These are phyloP conservation scores for Agrotis ipsilon DNA, from an alignment of 2,888 invertebrate genomes.

Conservation along the genomic window DNA sequence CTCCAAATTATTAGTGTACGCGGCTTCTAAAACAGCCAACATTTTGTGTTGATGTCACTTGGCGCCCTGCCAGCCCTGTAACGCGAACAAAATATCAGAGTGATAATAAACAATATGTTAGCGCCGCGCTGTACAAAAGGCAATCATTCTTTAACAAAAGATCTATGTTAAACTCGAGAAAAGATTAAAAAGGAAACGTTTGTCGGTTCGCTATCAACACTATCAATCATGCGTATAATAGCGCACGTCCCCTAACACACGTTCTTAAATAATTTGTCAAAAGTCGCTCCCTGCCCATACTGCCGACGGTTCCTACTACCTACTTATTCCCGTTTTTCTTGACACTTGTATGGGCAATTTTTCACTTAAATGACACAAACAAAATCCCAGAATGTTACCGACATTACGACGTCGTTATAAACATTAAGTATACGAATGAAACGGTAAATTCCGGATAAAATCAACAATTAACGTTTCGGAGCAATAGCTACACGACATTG, in stretches of 20 bases:
- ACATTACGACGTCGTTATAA: constrained; percentile 17
- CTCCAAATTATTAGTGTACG: constrained; percentile 47
- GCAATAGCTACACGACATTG: constrained; percentile 67
- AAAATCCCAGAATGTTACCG: constrained; percentile 46
- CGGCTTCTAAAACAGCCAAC: constrained; percentile 48
- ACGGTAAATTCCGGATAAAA: constrained; percentile 50
- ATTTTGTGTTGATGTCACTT: constrained; percentile 57
- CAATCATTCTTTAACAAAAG: constrained; percentile 68
- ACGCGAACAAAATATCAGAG: constrained; percentile 58
- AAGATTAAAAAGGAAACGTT: constrained; percentile 82
- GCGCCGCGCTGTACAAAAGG: constrained; percentile 59
- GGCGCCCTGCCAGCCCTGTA: constrained; percentile 54
- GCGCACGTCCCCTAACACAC: constrained; percentile 87
- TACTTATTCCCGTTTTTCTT: constrained; percentile 79
- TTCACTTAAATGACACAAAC: constrained; percentile 69
- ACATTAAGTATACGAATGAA: constrained; percentile 47
- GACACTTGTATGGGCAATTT: constrained; percentile 74
- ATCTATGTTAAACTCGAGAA: constrained; percentile 70
- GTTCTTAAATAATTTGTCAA: constrained; percentile 91
- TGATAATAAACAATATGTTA: constrained; percentile 57
- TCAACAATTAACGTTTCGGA: constrained; percentile 59
- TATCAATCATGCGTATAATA: constrained; percentile 89
- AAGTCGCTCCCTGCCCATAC: constrained; percentile 81
- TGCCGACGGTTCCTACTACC: constrained; percentile 73
- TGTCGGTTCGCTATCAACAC: constrained; percentile 82